Base-by-base conservation (phyloP, 1,140 invertebrate genomes). In the Drosophila malerkotliana region DNA sequence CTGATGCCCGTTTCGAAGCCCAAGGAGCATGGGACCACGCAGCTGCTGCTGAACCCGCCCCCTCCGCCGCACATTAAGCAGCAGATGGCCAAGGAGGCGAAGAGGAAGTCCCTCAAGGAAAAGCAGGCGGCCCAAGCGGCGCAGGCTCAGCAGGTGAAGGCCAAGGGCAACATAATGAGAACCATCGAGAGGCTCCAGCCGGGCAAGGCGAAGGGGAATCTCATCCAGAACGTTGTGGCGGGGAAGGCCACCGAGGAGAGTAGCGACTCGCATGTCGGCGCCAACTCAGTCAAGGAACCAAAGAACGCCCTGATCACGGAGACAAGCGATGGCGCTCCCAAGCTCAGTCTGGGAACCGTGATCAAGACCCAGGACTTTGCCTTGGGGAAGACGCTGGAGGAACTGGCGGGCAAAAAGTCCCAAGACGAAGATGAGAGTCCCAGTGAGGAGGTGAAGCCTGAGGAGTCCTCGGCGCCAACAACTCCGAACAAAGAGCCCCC, bases 201-300 rank as follows among this genome's bases (percentile, higher is more conserved):
- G 7, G 96, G 96, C 4, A 96, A 97, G 92, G 95, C 96, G 73
- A 97, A 97, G 92, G 96, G 96, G 1, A 97, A 97, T 92, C 92
- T 97, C n/a, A 92, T 97, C 14, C 92, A 92, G 58, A 93, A 92
- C 63, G 92, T 93, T 69, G 87, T 92, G 61, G 93, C 93, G 75
- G 67, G 87, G 15, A 80, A 89, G 9, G 4, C 57, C 0, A 12
- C 47, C 0, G 66, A 77, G 28, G 72, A 91, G 52, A 47, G 32
- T 2, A 55, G 91, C 47, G 91, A 92, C 71, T 44, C 74, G 0
- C 45, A 30, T n/a, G 28, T 14, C 1, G 34, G 62, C 7, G n/a
- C 1, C 4, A 68, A 60, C 49, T 91, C 90, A 47, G 69, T 90
- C 61, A 93, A 94, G 80, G 94, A 95, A 78, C 28, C 85, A 6